Evolutionary conservation across 2,113 vertebrate species (phyloP).

Genomic region (Pituophis catenifer): DNA sequence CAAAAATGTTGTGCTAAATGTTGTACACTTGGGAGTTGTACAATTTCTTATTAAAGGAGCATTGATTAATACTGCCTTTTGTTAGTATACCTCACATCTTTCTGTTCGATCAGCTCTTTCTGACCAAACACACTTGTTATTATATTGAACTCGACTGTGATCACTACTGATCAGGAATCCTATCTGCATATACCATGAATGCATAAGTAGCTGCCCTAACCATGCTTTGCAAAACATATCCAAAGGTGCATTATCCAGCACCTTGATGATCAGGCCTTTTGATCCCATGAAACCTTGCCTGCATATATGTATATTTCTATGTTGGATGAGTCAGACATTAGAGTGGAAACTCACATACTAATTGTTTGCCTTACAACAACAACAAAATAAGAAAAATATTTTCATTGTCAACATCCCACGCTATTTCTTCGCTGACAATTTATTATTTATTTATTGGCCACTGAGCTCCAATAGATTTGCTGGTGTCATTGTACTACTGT

Average conservation of each 20-base stretch:
- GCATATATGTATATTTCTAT: neutral
- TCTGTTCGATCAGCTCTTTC: neutral
- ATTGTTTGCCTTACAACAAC: neutral
- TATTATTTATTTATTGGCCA: neutral
- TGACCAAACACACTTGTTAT: neutral
- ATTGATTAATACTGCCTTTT: neutral
- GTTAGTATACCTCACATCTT: neutral
- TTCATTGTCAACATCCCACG: neutral
- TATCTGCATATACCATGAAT: neutral
- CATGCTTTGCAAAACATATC: neutral
- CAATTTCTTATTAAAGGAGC: neutral
- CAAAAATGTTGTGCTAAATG: neutral
- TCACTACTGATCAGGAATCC: neutral
- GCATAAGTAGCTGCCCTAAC: neutral
- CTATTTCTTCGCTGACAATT: neutral
- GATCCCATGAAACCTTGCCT: neutral
- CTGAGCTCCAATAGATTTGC: neutral
- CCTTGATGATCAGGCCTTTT: neutral
- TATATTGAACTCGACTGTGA: neutral
- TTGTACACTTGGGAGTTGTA: neutral
- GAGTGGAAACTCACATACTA: neutral
- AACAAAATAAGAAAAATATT: neutral
- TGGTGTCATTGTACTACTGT: neutral
- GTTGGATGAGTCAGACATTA: no score
- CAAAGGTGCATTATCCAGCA: neutral